A percentile compares a stretch with the other conserved stretches of the same genome.
Conservation (phyloP, 1,140 invertebrate genomes). For the Heliconius hermathena region DNA sequence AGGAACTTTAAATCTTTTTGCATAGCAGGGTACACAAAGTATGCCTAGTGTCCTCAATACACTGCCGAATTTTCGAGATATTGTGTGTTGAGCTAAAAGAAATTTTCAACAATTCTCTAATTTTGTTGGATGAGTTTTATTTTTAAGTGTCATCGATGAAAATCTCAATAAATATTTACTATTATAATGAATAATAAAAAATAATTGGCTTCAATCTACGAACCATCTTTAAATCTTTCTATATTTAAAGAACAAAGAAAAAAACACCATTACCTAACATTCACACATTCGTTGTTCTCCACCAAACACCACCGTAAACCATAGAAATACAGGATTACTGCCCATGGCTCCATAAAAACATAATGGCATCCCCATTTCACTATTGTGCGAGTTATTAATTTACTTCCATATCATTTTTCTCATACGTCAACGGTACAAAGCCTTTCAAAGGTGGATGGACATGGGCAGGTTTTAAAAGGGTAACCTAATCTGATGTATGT, state of each 20-base stretch:
- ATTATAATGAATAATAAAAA: too few species aligned
- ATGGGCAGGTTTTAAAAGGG: slow-evolving; percentile 48
- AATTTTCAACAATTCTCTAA: too few species aligned
- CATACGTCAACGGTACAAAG: slow-evolving; percentile 41
- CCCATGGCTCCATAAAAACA: slow-evolving; percentile 15
- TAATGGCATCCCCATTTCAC: slow-evolving; percentile 26
- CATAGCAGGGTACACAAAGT: neutral
- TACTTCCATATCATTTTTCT: slow-evolving; percentile 46
- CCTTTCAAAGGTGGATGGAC: slow-evolving; percentile 46
- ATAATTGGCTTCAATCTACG: too few species aligned
- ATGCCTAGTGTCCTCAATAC: too few species aligned
- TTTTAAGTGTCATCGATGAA: too few species aligned
- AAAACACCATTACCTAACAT: neutral
- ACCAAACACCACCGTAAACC: neutral
- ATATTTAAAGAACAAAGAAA: neutral
- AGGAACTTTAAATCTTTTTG: neutral
- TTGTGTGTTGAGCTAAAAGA: too few species aligned
- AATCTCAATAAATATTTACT: too few species aligned
- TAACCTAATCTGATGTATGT: slow-evolving; percentile 58
- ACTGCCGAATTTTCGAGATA: too few species aligned
- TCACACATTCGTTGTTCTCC: neutral
- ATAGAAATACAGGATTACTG: slow-evolving; percentile 32
- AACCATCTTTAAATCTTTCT: too few species aligned
- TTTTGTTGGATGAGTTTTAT: too few species aligned
- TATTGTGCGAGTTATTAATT: slow-evolving; percentile 46